Conservation (phyloP, 2,113 vertebrate genomes). For the Myiozetetes cayanensis region DNA sequence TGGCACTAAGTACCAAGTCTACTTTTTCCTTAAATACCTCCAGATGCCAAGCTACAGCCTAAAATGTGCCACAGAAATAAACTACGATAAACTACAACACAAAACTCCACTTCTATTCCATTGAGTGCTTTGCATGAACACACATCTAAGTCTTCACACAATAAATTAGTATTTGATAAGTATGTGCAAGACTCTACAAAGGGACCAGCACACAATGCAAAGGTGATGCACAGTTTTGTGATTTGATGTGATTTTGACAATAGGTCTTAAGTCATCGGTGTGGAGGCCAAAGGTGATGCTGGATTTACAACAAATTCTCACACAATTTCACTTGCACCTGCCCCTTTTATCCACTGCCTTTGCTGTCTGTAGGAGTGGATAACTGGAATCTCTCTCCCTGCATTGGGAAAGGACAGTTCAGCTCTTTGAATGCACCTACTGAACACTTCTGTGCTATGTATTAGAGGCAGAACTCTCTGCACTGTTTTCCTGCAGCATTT, state of each 20-base stretch:
- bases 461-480: background rate
- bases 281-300: background rate
- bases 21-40: background rate
- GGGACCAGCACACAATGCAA: background rate
- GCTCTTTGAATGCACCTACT: background rate
- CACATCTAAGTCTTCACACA: background rate
- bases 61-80: background rate
- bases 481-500: background rate
- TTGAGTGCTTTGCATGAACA: background rate
- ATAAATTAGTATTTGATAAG: background rate
- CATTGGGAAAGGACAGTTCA: background rate
- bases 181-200: too few species aligned
- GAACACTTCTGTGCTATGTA: background rate
- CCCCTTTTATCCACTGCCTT: background rate
- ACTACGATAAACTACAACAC: background rate
- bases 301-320: background rate
- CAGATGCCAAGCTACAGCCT: background rate
- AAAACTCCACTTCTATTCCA: background rate
- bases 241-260: background rate
- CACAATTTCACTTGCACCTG: background rate
- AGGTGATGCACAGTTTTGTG: accelerated
- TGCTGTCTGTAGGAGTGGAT: background rate
- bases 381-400: accelerated
- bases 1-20: too few species aligned
- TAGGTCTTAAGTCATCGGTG: background rate